Evolutionary conservation across 2,797 vertebrate genomes (phyloP).

Genomic region (Accipiter minullus): DNA sequence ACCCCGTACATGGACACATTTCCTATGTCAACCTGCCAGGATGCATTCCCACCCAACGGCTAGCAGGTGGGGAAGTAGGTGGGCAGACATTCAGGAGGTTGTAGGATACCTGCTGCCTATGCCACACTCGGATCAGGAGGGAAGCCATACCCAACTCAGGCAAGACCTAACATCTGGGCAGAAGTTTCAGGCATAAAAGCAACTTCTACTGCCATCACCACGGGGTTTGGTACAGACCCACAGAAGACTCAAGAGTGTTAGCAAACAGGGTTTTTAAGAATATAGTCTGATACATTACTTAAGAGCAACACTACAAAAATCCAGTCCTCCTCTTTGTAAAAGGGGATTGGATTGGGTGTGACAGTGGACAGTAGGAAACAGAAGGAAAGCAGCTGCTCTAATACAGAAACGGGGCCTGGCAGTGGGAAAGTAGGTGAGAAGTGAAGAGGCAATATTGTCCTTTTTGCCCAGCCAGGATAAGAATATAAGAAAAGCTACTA

Average conservation of each 20-base stretch:
- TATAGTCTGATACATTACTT: neutral
- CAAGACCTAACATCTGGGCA: neutral
- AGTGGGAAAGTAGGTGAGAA: neutral
- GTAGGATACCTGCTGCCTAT: neutral
- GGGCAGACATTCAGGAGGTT: neutral
- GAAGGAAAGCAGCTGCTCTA: neutral
- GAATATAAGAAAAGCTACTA: neutral
- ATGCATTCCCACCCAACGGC: neutral
- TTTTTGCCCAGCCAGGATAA: neutral
- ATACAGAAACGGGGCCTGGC: neutral
- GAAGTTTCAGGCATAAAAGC: neutral
- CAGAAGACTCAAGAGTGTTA: neutral
- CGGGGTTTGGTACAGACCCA: neutral
- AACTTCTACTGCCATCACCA: neutral
- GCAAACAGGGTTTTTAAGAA: neutral
- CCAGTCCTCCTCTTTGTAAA: neutral
- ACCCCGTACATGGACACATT: no score
- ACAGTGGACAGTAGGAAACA: neutral
- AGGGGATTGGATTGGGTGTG: neutral
- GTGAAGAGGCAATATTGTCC: neutral
- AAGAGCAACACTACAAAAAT: neutral
- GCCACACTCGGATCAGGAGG: neutral
- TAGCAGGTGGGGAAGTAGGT: rapidly evolving
- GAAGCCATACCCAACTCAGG: neutral
- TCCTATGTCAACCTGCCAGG: neutral